Base-by-base conservation (phyloP, 2,797 vertebrate species). In the Dermochelys coriacea region DNA sequence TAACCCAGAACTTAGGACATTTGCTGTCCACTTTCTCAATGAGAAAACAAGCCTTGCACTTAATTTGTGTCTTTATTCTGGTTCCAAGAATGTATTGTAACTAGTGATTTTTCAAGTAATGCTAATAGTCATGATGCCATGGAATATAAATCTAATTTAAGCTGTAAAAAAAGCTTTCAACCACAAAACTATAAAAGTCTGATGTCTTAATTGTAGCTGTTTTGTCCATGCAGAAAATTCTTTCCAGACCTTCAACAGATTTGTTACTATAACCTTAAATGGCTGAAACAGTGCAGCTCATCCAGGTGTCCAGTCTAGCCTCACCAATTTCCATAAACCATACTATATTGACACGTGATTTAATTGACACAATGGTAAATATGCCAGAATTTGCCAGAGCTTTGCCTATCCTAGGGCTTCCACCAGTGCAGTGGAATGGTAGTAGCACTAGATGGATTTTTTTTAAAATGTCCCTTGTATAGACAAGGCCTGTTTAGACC, bases 131-230 rank as follows among this genome's bases (percentile, higher is more conserved):
- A 61, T 34, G 82, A 55, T 83, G 51, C 77, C 3, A 85, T 12
- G 1, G 27, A 82, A 91, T 81, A 5, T 6, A 45, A 29, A 87
- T 29, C 19, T 88, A 82, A 34, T 5, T 11, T 49, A 77, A 88
- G 50, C 52, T 37, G 74, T 91, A 80, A 59, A 31, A 88, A 94
- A 91, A 89, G 75, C 25, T 83, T n/a, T 86, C 93, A 86, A 12
- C 45, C 1, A 77, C 51, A 55, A 2, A 21, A 5, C 41, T 88
- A 1, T 23, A 68, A 68, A 14, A 89, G 55, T 86, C 86, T 50
- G 50, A 1, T 75, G 16, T 41, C 19, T 23, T 71, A 41, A 71
- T 12, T 41, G 21, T 41, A 71, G 68, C n/a, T n/a, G 14, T 45
- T 90, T 85, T n/a, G 91, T 59, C 68, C 41, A 54, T 12, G 31